Evolutionary conservation across 2,113 vertebrate genomes (phyloP).

Genomic region (Erpornis zantholeuca): DNA sequence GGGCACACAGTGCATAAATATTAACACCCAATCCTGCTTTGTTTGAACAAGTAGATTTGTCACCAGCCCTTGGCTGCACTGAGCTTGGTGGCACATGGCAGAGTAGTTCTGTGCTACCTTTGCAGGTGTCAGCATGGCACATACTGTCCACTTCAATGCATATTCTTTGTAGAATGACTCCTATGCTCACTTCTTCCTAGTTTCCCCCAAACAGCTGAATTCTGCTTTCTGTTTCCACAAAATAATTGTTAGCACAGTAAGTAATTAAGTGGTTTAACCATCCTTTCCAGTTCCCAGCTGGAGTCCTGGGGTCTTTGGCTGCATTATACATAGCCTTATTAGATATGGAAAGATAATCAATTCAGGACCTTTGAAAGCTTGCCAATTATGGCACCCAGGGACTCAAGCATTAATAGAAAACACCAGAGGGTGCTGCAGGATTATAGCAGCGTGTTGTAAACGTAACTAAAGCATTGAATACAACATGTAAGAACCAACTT

Average conservation of each 20-base stretch:
- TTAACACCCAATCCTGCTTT: background rate
- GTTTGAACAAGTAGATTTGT: background rate
- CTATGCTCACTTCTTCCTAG: background rate
- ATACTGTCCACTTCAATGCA: background rate
- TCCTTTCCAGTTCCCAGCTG: background rate
- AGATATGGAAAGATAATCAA: slow-evolving; percentile 18
- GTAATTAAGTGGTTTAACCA: slow-evolving; percentile 20
- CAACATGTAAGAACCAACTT: background rate
- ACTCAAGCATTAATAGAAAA: background rate
- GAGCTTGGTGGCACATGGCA: background rate
- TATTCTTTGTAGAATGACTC: background rate
- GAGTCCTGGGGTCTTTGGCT: slow-evolving; percentile 1
- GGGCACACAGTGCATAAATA: background rate
- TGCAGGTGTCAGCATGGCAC: background rate
- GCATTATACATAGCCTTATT: slow-evolving; percentile 7
- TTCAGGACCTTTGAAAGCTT: background rate
- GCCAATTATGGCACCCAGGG: background rate
- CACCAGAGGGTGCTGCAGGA: background rate
- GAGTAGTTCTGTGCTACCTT: background rate
- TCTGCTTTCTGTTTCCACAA: background rate
- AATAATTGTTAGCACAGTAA: background rate
- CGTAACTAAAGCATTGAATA: background rate
- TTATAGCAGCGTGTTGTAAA: background rate
- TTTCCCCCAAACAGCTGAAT: background rate
- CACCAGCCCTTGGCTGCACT: background rate